Base-by-base conservation (phyloP, 37 sponge, comb jelly and placozoan species). In the Cliona cf. orientalis region DNA sequence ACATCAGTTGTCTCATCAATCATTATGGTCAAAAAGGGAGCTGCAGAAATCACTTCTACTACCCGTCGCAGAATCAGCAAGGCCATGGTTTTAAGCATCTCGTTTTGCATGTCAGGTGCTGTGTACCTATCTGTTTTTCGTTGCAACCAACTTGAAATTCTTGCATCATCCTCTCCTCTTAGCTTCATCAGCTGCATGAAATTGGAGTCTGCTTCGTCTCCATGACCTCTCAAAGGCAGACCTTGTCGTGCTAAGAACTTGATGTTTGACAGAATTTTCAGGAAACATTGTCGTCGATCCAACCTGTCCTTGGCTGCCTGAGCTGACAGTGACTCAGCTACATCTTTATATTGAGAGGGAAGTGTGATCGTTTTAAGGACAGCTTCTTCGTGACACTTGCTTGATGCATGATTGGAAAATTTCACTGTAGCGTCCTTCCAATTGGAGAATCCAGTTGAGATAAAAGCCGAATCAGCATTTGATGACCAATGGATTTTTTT, bases 1-100 rank as follows among this genome's bases (percentile, higher is more conserved):
- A 31, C 41, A 38, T 86, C 80, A 29, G 87, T 86, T 49, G 75
- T 80, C 40, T 87, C 80, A 74, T 87, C 81, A n/a, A 74, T 73
- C 87, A 87, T 87, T 12, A 87, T 72, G 34, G 81, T 56, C n/a
- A 75, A 26, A 67, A 80, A 81, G 26, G 53, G 42, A 31, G 57
- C 39, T 21, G 58, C 23, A 5, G 63, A 64, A 44, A 87, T 63
- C 14, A 35, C n/a, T 23, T 44, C 61, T 65, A 66, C 65, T 49
- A 88, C 43, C 11, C 61, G 11, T 29, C 66, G 78, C 12, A 87
- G 74, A 53, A 88, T 39, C 17, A 65, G 56, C 53, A 71, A 19
- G 0, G 89, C 83, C 89, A 88, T 88, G 42, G 67, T 40, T 17
- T 60, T 63, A n/a, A 82, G 44, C 19, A 76, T 79, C 67, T 88